phyloP scores from a whole-genome alignment of 2,888 invertebrate species.

The Spicauda simplicius region DNA sequence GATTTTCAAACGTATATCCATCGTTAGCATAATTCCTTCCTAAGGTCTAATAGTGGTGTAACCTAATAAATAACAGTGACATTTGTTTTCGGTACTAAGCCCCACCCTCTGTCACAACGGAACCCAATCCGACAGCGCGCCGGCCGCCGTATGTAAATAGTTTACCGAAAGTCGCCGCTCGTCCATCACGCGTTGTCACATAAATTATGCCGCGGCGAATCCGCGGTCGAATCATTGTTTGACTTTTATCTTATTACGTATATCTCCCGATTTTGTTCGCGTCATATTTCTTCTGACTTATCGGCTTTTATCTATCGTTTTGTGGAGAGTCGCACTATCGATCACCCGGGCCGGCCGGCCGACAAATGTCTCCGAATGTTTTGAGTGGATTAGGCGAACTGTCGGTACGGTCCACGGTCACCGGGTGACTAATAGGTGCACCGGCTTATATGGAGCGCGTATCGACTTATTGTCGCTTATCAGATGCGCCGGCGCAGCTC shows the following conservation, averaged over 20 bases:
- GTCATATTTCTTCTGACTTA: constrained; percentile 84
- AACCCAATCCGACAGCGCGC: constrained; percentile 82
- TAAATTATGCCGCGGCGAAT: constrained; percentile 85
- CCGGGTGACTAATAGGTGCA: constrained; percentile 73
- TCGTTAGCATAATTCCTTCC: constrained; percentile 56
- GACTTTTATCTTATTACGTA: constrained; percentile 85
- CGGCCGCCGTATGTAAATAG: constrained; percentile 84
- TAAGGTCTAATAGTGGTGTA: constrained; percentile 78
- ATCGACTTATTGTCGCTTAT: constrained; percentile 80
- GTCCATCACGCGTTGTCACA: constrained; percentile 85
- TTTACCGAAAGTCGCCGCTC: constrained; percentile 85
- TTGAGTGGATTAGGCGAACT: constrained; percentile 82
- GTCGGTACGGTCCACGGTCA: constrained; percentile 61
- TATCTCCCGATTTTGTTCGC: constrained; percentile 85
- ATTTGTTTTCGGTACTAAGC: constrained; percentile 84
- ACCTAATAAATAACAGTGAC: constrained; percentile 84
- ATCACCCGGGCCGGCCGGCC: constrained; percentile 76
- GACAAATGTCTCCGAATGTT: constrained; percentile 82
- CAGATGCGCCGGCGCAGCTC: constrained; percentile 61
- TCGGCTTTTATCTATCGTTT: constrained; percentile 84
- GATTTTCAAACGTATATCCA: not conserved
- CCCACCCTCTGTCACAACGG: constrained; percentile 83
- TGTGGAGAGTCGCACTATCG: constrained; percentile 82
- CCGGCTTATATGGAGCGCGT: constrained; percentile 78
- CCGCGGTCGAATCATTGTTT: constrained; percentile 85